These are phyloP conservation scores for Thera obeliscata DNA, from an alignment of 2,888 invertebrate genomes.

Conservation along the genomic window DNA sequence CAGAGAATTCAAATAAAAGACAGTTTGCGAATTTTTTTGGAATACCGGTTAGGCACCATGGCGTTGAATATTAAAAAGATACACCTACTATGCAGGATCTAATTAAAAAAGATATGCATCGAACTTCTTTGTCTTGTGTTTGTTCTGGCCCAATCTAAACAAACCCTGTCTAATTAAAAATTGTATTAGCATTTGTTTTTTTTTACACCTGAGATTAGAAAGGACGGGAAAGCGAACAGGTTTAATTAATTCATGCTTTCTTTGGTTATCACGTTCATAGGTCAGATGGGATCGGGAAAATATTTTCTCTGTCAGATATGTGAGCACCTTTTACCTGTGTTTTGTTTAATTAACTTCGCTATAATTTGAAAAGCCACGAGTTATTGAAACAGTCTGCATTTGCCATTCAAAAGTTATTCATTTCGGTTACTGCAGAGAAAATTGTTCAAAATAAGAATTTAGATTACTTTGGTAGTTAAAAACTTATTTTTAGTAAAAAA, in stretches of 20 bases:
- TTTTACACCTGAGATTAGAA: slow-evolving; percentile 39
- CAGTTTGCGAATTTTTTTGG: too few species aligned
- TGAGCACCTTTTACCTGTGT: slow-evolving; percentile 25
- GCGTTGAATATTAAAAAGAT: too few species aligned
- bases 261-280: slow-evolving; percentile 36
- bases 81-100: neutral
- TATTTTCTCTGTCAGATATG: slow-evolving; percentile 34
- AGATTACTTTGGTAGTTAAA: too few species aligned
- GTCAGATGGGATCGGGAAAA: slow-evolving; percentile 34
- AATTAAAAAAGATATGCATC: neutral
- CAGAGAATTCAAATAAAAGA: too few species aligned
- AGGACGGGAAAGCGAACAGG: slow-evolving; percentile 33
- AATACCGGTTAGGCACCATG: too few species aligned
- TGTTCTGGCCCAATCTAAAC: slow-evolving; percentile 1
- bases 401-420: too few species aligned
- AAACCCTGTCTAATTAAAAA: slow-evolving; percentile 23
- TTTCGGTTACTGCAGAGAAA: too few species aligned
- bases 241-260: slow-evolving; percentile 46
- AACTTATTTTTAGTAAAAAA: too few species aligned
- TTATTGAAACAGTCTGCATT: neutral
- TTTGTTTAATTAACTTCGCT: slow-evolving; percentile 7
- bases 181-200: slow-evolving; percentile 33
- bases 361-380: slow-evolving; percentile 1
- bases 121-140: neutral
- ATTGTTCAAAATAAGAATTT: too few species aligned